Evolutionary conservation across 2,113 vertebrate genomes (phyloP), one percentile per base, ranked within the genome.

Genomic region (Rhinolophus ferrumequinum): DNA sequence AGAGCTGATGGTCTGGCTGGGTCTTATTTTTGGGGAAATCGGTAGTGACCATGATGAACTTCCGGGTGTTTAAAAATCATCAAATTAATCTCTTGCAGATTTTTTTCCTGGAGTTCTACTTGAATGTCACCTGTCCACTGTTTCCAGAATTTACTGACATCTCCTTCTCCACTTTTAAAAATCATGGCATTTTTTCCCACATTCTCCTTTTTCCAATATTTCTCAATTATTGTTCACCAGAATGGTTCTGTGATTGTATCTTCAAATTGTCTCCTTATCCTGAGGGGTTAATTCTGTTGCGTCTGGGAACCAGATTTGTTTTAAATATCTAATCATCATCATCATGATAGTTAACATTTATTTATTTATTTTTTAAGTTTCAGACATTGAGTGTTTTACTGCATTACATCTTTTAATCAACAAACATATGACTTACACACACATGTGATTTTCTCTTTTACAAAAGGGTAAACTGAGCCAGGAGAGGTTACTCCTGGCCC

Each of bases 221-320:
- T 96, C 21, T 79, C 82, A 14, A 81, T 28, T 30, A 79, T 5
- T 35, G 26, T 67, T 89, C 28, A 88, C 18, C 38, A 79, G 76
- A 64, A 67, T 69, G 14, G n/a, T 73, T 81, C 67, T 60, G 66
- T 41, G 70, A 50, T 47, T 66, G n/a, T 26, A 47, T 67, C n/a
- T 84, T 85, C 47, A 90, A 95, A 93, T 56, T 67, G n/a, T 60
- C 81, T 90, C 60, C 44, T 21, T 75, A 77, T 73, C 58, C 58
- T 50, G 24, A 67, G 3, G 73, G 70, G 58, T 30, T 93, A 22
- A 81, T 88, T 96, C 90, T 50, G 33, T 54, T 58, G 18, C 8
- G 24, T 19, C 15, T n/a, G 38, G 56, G 52, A 28, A 67, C 52
- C 38, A 86, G 69, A 89, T 77, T 90, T 90, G 30, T 93, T 88